Evolutionary conservation across 2,888 invertebrate species (phyloP).

Genomic region (Stegana nigrithorax): DNA sequence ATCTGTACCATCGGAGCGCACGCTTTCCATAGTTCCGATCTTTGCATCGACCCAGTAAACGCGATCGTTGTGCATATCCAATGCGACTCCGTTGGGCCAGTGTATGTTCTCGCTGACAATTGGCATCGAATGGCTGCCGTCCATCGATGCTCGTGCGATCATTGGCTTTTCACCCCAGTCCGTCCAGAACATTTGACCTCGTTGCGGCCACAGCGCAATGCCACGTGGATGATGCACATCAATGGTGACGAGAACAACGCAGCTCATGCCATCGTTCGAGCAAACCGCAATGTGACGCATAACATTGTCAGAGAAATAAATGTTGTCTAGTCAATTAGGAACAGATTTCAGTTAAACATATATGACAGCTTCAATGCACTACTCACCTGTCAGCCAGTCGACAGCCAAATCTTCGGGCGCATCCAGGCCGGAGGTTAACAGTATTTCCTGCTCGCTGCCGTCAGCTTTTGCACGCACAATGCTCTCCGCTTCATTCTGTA

Average conservation of each 20-base stretch:
- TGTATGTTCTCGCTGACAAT: conserved; percentile 75
- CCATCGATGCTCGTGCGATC: conserved; percentile 87
- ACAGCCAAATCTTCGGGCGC: conserved; percentile 81
- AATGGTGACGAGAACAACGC: conserved; percentile 74
- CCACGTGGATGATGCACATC: conserved; percentile 77
- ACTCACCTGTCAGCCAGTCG: conserved; percentile 77
- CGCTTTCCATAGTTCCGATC: conserved; percentile 75
- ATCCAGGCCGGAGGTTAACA: conserved; percentile 77
- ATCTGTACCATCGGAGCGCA: conserved; percentile 75
- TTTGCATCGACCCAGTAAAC: conserved; percentile 92
- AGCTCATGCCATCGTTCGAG: conserved; percentile 74
- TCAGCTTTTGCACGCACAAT: conserved; percentile 76
- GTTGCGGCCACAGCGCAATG: conserved; percentile 76
- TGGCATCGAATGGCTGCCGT: conserved; percentile 75
- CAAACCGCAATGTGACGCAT: conserved; percentile 81
- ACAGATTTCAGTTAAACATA: background rate
- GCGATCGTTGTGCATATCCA: conserved; percentile 82
- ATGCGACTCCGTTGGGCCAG: conserved; percentile 88
- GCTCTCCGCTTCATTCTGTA: conserved; percentile 76
- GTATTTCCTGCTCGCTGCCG: conserved; percentile 73
- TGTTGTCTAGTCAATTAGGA: conserved; percentile 72
- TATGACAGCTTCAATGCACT: background rate
- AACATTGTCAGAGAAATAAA: conserved; percentile 84
- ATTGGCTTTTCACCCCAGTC: conserved; percentile 83
- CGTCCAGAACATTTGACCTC: conserved; percentile 90